Conservation (phyloP, 1,140 invertebrate genomes). For the Drosophila hydei region DNA sequence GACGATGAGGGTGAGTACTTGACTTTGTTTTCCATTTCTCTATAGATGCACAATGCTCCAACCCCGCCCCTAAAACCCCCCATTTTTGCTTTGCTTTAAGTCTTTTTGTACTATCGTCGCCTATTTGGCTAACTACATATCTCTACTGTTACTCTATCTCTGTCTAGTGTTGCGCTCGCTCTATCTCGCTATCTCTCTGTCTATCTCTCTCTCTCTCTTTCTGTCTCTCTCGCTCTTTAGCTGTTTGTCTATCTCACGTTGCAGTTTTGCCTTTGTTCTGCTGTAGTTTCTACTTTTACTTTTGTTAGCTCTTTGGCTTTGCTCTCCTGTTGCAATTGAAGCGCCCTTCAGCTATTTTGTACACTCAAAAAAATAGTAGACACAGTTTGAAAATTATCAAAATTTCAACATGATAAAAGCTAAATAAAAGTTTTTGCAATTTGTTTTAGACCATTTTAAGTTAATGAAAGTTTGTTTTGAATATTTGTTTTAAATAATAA, state of each 20-base stretch:
- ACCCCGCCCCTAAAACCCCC: conserved; percentile 17
- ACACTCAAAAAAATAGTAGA: conserved; percentile 16
- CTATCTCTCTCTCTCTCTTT: conserved; percentile 31
- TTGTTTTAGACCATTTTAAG: too few relatives aligned
- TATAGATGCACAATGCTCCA: conserved; percentile 21
- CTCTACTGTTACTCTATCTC: conserved; percentile 20
- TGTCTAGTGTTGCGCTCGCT: conserved; percentile 22
- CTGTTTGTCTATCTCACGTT: conserved; percentile 42
- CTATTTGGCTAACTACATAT: conserved; percentile 22
- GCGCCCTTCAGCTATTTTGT: conserved; percentile 12
- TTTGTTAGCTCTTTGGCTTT: conserved; percentile 58
- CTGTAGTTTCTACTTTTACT: conserved; percentile 54
- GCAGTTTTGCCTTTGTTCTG: conserved; percentile 43
- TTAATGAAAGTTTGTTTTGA: too few relatives aligned
- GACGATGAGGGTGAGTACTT: conserved; percentile 91
- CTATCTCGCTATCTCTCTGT: conserved; percentile 49
- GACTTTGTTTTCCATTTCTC: conserved; percentile 7
- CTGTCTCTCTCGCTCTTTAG: conserved; percentile 27
- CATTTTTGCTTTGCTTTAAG: conserved; percentile 72
- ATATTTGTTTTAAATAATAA: too few relatives aligned
- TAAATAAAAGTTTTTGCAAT: too few relatives aligned
- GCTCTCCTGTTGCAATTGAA: conserved; percentile 57
- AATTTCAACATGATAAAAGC: background rate
- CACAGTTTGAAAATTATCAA: background rate
- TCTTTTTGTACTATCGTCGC: conserved; percentile 45